Evolutionary conservation across 2,797 vertebrate species (phyloP).

Genomic region (Sebastes hubbsi): DNA sequence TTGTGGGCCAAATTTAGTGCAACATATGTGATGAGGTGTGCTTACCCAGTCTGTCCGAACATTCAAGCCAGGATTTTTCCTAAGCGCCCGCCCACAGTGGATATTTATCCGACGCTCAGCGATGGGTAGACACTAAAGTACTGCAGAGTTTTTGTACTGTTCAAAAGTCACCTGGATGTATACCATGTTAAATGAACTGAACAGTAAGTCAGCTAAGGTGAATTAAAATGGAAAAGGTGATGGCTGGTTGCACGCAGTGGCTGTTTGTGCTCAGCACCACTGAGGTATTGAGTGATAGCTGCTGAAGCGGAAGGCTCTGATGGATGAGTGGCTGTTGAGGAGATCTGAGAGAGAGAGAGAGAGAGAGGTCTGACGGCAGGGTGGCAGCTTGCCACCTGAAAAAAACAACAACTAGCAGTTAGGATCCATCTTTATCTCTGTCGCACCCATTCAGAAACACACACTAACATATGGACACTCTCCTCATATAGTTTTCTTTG

Average conservation of each 20-base stretch:
- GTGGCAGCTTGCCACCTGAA: constrained; percentile 55
- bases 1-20: constrained; percentile 62
- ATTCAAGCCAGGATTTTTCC: constrained; percentile 57
- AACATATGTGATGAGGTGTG: constrained; percentile 72
- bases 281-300: constrained; percentile 73
- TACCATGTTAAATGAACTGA: neutral
- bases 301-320: constrained; percentile 70
- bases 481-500: neutral
- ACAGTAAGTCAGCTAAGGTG: constrained; percentile 39
- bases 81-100: constrained; percentile 36
- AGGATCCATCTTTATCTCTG: constrained; percentile 40
- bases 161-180: neutral
- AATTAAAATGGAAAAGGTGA: constrained; percentile 57
- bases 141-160: neutral
- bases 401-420: constrained; percentile 28
- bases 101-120: constrained; percentile 37
- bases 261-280: constrained; percentile 57
- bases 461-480: neutral
- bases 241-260: constrained; percentile 43
- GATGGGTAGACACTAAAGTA: neutral
- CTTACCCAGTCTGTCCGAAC: constrained; percentile 58
- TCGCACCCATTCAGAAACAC: constrained; percentile 38
- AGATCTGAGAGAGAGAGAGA: constrained; percentile 45
- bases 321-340: constrained; percentile 57
- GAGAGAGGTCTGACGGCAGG: constrained; percentile 51